Conservation (phyloP, 2,797 vertebrate genomes). For the Scolopax rusticola region DNA sequence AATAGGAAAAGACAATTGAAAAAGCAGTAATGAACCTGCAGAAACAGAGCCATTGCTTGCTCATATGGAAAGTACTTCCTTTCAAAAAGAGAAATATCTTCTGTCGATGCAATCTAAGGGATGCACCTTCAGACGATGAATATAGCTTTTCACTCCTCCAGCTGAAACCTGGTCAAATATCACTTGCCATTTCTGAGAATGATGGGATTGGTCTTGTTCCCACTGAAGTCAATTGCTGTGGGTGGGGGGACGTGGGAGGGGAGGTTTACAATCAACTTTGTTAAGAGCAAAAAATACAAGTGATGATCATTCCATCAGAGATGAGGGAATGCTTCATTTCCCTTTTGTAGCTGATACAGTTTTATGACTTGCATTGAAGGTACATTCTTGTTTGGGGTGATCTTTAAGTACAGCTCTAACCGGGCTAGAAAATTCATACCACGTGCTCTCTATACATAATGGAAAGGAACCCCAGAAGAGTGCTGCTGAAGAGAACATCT, state of each 20-base stretch:
- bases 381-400: neutral
- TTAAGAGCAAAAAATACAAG: neutral
- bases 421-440: neutral
- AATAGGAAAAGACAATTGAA: neutral
- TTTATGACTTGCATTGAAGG: neutral
- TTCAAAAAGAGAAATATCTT: neutral
- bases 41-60: neutral
- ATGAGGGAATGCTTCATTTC: neutral
- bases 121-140: neutral
- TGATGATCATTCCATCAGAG: neutral
- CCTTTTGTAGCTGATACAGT: neutral
- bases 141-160: neutral
- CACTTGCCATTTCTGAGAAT: neutral
- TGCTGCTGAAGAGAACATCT: neutral
- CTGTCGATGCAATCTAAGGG: neutral
- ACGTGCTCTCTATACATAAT: neutral
- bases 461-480: neutral
- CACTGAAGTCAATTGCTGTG: neutral
- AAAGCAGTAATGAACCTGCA: neutral
- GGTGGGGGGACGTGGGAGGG: neutral
- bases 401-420: neutral
- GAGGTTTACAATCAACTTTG: neutral
- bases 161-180: neutral
- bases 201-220: neutral
- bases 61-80: neutral